Conservation (phyloP, 2,888 invertebrate genomes). For the Mantis religiosa region DNA sequence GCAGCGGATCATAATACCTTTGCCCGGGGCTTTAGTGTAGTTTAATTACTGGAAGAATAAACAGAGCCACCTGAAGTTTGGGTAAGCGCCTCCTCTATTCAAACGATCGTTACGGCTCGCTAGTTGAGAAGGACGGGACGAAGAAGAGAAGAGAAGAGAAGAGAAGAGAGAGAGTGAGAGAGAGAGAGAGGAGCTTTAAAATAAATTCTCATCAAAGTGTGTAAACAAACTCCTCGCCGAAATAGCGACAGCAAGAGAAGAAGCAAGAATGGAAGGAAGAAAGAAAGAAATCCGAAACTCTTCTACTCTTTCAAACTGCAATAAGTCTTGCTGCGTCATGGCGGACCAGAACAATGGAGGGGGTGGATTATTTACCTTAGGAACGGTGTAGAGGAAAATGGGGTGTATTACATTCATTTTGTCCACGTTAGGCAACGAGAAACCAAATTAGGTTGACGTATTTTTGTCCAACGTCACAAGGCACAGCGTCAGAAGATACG, state of each 20-base stretch:
- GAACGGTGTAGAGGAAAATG: not conserved
- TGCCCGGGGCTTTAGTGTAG: not conserved
- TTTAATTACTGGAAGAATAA: not conserved
- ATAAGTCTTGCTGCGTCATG: not conserved
- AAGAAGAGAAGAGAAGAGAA: not conserved
- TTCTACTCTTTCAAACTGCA: not conserved
- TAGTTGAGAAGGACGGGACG: not conserved
- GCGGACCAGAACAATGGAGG: not conserved
- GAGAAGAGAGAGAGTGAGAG: too few species aligned
- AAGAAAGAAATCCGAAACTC: not conserved
- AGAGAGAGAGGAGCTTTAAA: not conserved
- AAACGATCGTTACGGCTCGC: not conserved
- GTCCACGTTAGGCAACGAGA: not conserved
- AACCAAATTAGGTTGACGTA: not conserved
- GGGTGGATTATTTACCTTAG: not conserved
- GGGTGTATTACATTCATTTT: not conserved
- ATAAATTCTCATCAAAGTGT: constrained; percentile 6
- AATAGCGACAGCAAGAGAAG: not conserved
- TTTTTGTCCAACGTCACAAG: not conserved
- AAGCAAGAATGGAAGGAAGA: not conserved
- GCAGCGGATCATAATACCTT: not conserved
- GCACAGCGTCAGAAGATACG: too few species aligned
- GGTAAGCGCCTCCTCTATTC: not conserved
- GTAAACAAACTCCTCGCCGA: constrained; percentile 4
- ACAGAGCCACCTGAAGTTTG: not conserved